Evolutionary conservation across 2,888 invertebrate species (phyloP).

Genomic region (Gari tellinella): DNA sequence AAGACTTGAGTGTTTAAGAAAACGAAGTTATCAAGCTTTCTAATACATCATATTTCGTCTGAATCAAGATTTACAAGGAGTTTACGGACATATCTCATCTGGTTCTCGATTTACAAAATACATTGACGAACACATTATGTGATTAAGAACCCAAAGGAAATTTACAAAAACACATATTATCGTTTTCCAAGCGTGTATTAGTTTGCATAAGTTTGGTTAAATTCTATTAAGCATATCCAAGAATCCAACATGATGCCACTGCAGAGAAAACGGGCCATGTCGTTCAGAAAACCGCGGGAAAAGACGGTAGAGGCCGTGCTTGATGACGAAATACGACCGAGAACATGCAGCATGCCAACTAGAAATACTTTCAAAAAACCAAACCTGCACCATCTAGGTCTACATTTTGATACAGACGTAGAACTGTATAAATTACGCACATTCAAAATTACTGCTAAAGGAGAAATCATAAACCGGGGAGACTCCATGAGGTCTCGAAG

Average conservation of each 20-base stretch:
- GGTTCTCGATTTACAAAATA: too few species aligned
- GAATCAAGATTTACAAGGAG: too few species aligned
- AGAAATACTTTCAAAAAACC: constrained; percentile 70
- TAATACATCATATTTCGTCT: too few species aligned
- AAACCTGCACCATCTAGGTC: constrained; percentile 57
- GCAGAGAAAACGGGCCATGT: constrained; percentile 67
- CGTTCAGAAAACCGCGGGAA: constrained; percentile 72
- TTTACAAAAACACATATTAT: too few species aligned
- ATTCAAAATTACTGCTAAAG: constrained; percentile 96
- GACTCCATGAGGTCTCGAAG: constrained; percentile 95
- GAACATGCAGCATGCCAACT: constrained; percentile 81
- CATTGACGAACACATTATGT: too few species aligned
- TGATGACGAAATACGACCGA: constrained; percentile 73
- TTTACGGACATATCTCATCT: too few species aligned
- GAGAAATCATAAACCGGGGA: constrained; percentile 95
- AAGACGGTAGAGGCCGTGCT: constrained; percentile 63
- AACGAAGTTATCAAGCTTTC: too few species aligned
- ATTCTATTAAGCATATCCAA: too few species aligned
- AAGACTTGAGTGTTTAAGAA: too few species aligned
- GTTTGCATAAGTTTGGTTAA: too few species aligned
- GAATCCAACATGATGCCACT: constrained; percentile 54
- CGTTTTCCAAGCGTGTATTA: too few species aligned
- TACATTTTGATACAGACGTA: constrained; percentile 55
- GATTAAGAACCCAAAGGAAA: too few species aligned
- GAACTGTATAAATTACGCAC: constrained; percentile 92